Evolutionary conservation across 1,140 invertebrate species (phyloP), one percentile per base, ranked within the genome.

Genomic region (Neomicropteryx cornuta): DNA sequence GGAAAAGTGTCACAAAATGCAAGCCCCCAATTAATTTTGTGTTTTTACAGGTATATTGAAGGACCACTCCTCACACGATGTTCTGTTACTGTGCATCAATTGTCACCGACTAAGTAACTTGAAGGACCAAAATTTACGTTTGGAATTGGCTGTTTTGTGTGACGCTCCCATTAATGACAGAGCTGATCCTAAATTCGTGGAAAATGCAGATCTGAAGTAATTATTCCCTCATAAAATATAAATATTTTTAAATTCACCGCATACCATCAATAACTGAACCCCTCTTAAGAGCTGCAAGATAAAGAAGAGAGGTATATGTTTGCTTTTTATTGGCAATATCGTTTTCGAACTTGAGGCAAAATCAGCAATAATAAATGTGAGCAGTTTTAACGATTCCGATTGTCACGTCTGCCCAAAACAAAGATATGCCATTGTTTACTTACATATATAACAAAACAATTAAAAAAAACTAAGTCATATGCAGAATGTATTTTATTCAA

Each of bases 51-150:
- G 71, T 42, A 67, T 83, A 28, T 77, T 89, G 75, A 89, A 90
- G 55, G 76, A 83, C 5, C 86, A 89, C 58, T 76, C 79, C 18
- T 88, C 83, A 1, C 87, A 90, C 55, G 87, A 91, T 63, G 75
- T 89, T 14, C 53, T 90, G 14, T 53, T 90, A 38, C 54, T 90
- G 18, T 90, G 87, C 58, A 68, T 74, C 31, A 21, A 46, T 0
- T 91, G 87, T 60, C 86, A 90, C 56, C 73, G 79, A 44, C 50
- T 61, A 10, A 86, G 83, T 56, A 85, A 83, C 53, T 68, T 68
- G 19, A 60, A 72, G 22, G 87, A 90, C 62, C 58, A 73, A 29
- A 50, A 57, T 4, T 51, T 89, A 30, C 69, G 81, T 39, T 65
- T 62, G 45, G 56, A 71, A 38, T 55, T 90, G 6, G 78, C 77